A percentile compares a stretch with the other conserved stretches of the same genome.
phyloP scores from a whole-genome alignment of 92 coral and sea anemone species.

The Phymanthus crucifer region DNA sequence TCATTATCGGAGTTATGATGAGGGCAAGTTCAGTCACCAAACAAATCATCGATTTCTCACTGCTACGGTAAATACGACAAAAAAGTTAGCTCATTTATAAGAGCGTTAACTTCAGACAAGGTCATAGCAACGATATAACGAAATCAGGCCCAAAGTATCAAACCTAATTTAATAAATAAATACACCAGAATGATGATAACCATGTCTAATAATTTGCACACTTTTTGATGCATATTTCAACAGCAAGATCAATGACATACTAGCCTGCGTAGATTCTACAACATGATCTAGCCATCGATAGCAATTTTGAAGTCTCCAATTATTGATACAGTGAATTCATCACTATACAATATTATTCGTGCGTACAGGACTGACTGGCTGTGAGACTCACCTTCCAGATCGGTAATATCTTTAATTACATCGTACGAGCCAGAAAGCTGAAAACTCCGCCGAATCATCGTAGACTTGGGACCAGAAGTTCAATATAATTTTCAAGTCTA shows the following conservation, averaged over 20 bases:
- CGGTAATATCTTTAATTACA: slow-evolving; percentile 85
- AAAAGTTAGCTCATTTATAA: background rate
- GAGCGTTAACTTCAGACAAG: background rate
- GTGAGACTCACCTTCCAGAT: slow-evolving; percentile 66
- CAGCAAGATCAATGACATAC: background rate
- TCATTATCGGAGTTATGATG: background rate
- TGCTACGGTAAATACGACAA: background rate
- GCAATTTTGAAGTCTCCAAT: background rate
- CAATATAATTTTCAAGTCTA: background rate
- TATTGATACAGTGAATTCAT: background rate
- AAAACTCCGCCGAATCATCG: slow-evolving; percentile 96
- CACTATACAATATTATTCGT: background rate
- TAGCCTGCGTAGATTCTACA: background rate
- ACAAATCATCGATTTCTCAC: background rate
- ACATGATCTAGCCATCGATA: background rate
- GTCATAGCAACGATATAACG: background rate
- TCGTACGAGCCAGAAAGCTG: slow-evolving; percentile 99
- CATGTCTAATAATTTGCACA: background rate
- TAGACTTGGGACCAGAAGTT: background rate
- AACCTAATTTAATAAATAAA: slow-evolving; percentile 1
- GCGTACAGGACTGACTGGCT: background rate
- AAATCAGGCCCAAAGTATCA: background rate
- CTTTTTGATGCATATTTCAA: background rate
- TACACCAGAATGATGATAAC: background rate
- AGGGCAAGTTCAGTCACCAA: background rate